These are phyloP conservation scores for Scrobipalpa costella DNA, from an alignment of 2,888 invertebrate species.

Conservation along the genomic window DNA sequence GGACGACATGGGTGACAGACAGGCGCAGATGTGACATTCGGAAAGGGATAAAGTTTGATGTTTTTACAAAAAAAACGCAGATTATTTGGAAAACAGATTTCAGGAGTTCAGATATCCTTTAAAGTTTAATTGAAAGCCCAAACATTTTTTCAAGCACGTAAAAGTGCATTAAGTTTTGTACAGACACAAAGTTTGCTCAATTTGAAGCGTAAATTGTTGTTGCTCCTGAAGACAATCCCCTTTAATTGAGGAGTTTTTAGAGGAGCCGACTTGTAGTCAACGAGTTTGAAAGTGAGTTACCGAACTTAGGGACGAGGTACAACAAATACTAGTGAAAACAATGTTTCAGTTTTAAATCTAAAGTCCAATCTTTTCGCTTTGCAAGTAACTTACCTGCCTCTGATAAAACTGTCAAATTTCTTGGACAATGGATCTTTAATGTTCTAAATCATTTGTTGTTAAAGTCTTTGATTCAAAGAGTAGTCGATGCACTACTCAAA, in stretches of 20 bases:
- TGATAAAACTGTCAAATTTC: too few relatives aligned
- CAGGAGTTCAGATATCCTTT: too few relatives aligned
- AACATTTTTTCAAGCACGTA: neutral
- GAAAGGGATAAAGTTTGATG: conserved; percentile 15
- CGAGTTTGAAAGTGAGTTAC: conserved; percentile 26
- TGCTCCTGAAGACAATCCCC: conserved; percentile 63
- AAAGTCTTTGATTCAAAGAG: too few relatives aligned
- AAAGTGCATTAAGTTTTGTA: conserved; percentile 49
- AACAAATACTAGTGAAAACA: neutral
- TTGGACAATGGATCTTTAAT: too few relatives aligned
- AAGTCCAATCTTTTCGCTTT: too few relatives aligned
- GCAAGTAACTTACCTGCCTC: too few relatives aligned
- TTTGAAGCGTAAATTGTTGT: conserved; percentile 61
- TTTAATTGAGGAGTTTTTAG: conserved; percentile 65
- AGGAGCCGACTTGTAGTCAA: conserved; percentile 38
- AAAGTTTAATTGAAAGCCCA: too few relatives aligned
- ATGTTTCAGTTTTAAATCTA: neutral
- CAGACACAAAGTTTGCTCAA: conserved; percentile 46
- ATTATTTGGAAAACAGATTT: neutral
- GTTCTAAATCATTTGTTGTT: too few relatives aligned
- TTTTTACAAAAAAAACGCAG: conserved; percentile 1
- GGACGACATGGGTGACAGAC: conserved; percentile 12
- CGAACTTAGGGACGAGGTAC: neutral
- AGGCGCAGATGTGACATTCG: conserved; percentile 18
- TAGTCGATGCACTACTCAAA: too few relatives aligned